A percentile compares a stretch with the other conserved stretches of the same genome.
These are phyloP conservation scores for Periophthalmus magnuspinnatus DNA, from an alignment of 2,797 vertebrate genomes.

Conservation along the genomic window DNA sequence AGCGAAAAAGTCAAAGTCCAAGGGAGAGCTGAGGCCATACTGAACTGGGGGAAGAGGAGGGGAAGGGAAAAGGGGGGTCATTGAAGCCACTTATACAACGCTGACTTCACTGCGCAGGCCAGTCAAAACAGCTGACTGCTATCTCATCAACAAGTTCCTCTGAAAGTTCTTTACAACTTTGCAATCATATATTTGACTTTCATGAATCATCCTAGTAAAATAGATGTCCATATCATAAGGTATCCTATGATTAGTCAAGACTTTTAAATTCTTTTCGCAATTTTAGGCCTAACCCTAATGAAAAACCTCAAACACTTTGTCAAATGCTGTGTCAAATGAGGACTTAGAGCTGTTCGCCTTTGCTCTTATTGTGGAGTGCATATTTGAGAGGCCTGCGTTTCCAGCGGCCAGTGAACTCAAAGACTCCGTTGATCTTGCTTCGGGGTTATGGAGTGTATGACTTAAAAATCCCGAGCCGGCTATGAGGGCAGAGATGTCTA, in stretches of 20 bases:
- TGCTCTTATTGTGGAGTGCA: slow-evolving; percentile 2
- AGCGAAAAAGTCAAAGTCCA: slow-evolving; percentile 63
- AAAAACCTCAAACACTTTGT: background rate
- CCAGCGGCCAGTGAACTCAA: background rate
- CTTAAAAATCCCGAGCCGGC: slow-evolving; percentile 22
- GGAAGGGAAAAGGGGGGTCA: slow-evolving; percentile 20
- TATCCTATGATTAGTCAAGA: background rate
- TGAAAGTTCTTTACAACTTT: slow-evolving; percentile 7
- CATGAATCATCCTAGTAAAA: background rate
- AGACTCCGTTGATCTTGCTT: slow-evolving; percentile 1
- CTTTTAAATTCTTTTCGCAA: background rate
- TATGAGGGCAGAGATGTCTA: slow-evolving; percentile 50
- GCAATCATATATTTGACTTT: background rate
- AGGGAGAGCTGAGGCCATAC: slow-evolving; percentile 23
- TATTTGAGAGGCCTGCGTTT: slow-evolving; percentile 10
- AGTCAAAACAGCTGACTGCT: slow-evolving; percentile 6
- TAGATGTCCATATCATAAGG: background rate
- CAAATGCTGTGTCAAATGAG: background rate
- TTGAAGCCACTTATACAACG: slow-evolving; percentile 46
- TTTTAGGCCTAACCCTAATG: background rate
- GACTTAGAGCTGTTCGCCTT: background rate
- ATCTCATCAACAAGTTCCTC: slow-evolving; percentile 48
- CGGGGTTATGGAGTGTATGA: slow-evolving; percentile 30
- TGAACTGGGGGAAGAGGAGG: background rate
- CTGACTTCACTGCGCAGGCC: slow-evolving; percentile 17